Evolutionary conservation across 2,797 vertebrate genomes (phyloP).

Genomic region (Cheirogaleus major): DNA sequence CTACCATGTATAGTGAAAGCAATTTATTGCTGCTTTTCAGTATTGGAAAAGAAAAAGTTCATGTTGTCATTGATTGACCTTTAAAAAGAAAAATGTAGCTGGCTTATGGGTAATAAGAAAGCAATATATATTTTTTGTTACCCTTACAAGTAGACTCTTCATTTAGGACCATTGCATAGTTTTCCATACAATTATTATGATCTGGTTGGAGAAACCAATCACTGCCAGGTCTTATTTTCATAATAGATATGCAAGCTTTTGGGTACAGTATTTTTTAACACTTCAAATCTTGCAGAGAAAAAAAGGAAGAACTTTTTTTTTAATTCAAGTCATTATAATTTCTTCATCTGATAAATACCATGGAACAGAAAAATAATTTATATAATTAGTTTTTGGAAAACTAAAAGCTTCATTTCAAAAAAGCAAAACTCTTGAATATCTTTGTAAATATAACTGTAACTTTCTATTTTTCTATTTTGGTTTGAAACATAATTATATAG

Average conservation of each 20-base stretch:
- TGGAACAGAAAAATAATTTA: not conserved
- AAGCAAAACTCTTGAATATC: not conserved
- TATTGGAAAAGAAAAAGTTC: constrained; percentile 84
- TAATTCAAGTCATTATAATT: not conserved
- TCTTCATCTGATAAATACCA: not conserved
- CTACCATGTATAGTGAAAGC: constrained; percentile 75
- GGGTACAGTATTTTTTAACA: not conserved
- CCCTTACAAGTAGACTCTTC: constrained; percentile 61
- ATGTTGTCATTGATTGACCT: constrained; percentile 86
- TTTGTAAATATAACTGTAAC: not conserved
- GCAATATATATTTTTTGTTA: constrained; percentile 21
- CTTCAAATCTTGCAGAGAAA: not conserved
- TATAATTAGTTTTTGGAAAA: not conserved
- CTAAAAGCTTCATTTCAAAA: not conserved
- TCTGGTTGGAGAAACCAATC: constrained; percentile 55
- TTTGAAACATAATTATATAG: not conserved
- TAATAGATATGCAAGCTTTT: not conserved
- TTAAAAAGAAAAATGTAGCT: constrained; percentile 85
- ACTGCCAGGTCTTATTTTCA: not conserved
- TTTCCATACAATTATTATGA: constrained; percentile 60
- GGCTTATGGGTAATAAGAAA: constrained; percentile 82
- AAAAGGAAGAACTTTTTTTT: not conserved
- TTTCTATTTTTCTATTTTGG: not conserved
- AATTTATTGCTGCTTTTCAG: constrained; percentile 84
- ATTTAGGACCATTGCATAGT: constrained; percentile 34